Conservation (phyloP, 2,888 invertebrate genomes). For the Hirtodrosophila confusa region DNA sequence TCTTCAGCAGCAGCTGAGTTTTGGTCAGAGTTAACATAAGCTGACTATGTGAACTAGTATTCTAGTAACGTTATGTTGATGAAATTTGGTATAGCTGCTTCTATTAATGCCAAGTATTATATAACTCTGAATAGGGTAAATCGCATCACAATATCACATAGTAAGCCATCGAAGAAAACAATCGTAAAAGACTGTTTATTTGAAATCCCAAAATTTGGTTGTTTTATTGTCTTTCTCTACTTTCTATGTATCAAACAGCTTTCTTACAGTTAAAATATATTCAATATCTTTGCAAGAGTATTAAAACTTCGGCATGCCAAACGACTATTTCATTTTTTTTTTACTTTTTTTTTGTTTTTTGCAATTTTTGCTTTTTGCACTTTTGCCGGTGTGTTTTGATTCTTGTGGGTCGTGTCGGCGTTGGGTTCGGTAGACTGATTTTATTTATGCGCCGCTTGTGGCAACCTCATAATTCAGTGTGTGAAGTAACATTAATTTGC, state of each 20-base stretch:
- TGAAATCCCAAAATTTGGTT: too few species aligned
- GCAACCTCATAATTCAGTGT: slow-evolving; percentile 75
- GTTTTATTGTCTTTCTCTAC: too few species aligned
- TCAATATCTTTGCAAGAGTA: slow-evolving; percentile 12
- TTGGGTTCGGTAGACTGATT: slow-evolving; percentile 63
- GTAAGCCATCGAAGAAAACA: too few species aligned
- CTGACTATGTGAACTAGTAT: background rate
- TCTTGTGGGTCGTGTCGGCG: slow-evolving; percentile 50
- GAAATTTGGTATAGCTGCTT: background rate
- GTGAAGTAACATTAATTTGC: slow-evolving; percentile 70
- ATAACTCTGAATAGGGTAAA: too few species aligned
- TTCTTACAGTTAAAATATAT: too few species aligned
- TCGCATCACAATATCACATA: too few species aligned
- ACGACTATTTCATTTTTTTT: background rate
- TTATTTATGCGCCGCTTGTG: slow-evolving; percentile 80
- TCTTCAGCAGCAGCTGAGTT: too few species aligned
- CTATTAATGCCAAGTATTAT: too few species aligned
- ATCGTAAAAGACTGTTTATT: too few species aligned
- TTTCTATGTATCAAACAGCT: too few species aligned
- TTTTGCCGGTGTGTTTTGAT: slow-evolving; percentile 46
- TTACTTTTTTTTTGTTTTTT: slow-evolving; percentile 16
- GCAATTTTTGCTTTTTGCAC: slow-evolving; percentile 28
- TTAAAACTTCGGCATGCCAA: background rate
- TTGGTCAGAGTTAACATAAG: too few species aligned
- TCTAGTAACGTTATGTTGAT: background rate